Evolutionary conservation across 2,113 vertebrate species (phyloP).

Genomic region (Hucho hucho): DNA sequence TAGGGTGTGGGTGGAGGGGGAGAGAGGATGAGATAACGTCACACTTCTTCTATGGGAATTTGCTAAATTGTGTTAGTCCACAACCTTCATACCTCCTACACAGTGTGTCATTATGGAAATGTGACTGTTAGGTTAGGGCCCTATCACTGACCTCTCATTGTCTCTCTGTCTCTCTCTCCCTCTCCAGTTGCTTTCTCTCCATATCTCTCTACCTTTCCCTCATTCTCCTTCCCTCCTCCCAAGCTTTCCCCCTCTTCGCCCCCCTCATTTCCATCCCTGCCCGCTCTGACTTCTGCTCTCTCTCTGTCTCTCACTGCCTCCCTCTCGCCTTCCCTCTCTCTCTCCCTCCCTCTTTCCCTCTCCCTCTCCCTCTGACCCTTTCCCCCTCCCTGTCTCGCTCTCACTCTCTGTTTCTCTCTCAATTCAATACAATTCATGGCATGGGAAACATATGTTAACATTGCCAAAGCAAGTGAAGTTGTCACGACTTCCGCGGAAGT

Average conservation of each 20-base stretch:
- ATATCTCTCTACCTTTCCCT: background rate
- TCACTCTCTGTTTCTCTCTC: background rate
- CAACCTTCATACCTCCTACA: slow-evolving; percentile 35
- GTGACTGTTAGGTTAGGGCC: slow-evolving; percentile 2
- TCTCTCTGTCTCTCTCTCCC: background rate
- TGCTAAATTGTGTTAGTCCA: slow-evolving; percentile 38
- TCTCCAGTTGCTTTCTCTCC: background rate
- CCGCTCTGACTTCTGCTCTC: background rate
- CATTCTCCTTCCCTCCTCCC: background rate
- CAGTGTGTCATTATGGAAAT: slow-evolving; percentile 36
- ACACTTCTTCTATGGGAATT: slow-evolving; percentile 28
- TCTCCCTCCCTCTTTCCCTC: no score
- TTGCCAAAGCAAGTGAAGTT: no score
- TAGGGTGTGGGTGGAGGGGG: no score
- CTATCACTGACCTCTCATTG: slow-evolving; percentile 10
- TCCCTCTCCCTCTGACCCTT: background rate
- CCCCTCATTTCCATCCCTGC: no score
- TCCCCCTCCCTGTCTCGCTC: background rate
- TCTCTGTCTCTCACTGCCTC: slow-evolving; percentile 1
- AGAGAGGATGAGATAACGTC: slow-evolving; percentile 25
- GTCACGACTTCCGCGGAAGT: no score
- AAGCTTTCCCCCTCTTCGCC: slow-evolving; percentile 12
- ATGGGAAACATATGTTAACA: no score
- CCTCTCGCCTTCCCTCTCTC: no score
- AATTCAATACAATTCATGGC: no score